These are phyloP conservation scores for Triops longicaudatus DNA, from an alignment of 1,140 invertebrate genomes.

Conservation along the genomic window DNA sequence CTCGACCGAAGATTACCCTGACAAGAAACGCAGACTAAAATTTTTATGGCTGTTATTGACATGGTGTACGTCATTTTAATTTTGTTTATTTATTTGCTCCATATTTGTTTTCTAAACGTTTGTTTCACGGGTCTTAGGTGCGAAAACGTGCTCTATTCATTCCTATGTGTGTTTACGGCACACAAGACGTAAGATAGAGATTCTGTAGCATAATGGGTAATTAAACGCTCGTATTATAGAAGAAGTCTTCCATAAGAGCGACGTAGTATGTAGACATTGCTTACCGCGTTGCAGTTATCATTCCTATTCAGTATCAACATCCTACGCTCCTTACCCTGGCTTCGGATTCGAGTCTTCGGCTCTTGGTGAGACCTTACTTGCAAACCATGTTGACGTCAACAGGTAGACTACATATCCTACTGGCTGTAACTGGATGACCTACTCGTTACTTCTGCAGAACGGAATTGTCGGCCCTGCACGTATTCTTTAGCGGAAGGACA, in stretches of 20 bases:
- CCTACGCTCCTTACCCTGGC: background rate
- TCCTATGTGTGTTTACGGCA: background rate
- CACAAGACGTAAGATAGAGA: background rate
- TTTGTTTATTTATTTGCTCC: no score
- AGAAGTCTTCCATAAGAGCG: background rate
- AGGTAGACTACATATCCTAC: background rate
- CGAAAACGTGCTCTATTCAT: background rate
- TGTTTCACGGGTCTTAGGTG: slow-evolving; percentile 31
- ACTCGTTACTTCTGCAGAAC: background rate
- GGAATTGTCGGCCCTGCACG: slow-evolving; percentile 27
- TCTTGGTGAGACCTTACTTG: background rate
- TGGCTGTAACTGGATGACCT: background rate
- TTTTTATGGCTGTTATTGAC: background rate
- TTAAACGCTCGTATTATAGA: background rate
- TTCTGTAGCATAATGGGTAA: background rate
- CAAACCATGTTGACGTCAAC: background rate
- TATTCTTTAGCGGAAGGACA: slow-evolving; percentile 25
- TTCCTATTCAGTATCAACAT: background rate
- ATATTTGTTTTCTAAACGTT: slow-evolving; percentile 54
- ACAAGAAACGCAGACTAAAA: background rate
- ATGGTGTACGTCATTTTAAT: slow-evolving; percentile 34
- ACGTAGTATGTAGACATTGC: background rate
- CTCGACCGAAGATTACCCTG: background rate
- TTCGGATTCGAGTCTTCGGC: background rate
- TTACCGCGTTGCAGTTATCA: background rate